phyloP scores from a whole-genome alignment of 2,113 vertebrate species.

The Balaenoptera acutorostrata region DNA sequence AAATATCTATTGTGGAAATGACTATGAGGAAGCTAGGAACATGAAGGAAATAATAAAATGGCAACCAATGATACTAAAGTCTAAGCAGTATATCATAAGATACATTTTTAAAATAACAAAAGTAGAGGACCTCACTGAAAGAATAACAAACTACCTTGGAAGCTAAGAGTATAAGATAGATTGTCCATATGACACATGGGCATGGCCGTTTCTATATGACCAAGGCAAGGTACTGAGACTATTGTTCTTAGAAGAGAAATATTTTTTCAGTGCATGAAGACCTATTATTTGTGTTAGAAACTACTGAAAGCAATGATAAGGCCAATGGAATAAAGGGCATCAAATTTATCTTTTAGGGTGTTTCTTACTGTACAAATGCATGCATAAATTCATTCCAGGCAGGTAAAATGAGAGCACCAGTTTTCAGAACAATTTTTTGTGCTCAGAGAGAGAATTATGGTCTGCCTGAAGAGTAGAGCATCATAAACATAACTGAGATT shows the following conservation, averaged over 20 bases:
- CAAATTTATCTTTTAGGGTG: background rate
- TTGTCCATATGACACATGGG: background rate
- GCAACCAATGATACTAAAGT: background rate
- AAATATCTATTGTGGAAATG: background rate
- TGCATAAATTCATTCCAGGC: background rate
- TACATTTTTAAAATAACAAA: background rate
- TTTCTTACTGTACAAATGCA: background rate
- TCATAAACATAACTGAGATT: background rate
- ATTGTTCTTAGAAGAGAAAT: background rate
- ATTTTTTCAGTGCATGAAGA: background rate
- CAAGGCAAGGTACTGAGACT: background rate
- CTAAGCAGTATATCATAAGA: background rate
- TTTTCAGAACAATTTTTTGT: background rate
- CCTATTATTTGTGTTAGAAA: background rate
- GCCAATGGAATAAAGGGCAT: background rate
- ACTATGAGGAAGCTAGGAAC: background rate
- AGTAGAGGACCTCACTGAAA: background rate
- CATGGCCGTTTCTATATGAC: background rate
- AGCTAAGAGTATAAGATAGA: background rate
- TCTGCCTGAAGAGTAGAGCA: background rate
- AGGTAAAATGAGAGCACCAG: background rate
- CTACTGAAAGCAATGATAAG: background rate
- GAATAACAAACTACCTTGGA: background rate
- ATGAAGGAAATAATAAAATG: background rate
- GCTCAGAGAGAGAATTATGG: background rate